Percentiles rank a stretch among this genome's conserved stretches.
Evolutionary conservation across 2,888 invertebrate genomes (phyloP).

Genomic region (Eudemis profundana): DNA sequence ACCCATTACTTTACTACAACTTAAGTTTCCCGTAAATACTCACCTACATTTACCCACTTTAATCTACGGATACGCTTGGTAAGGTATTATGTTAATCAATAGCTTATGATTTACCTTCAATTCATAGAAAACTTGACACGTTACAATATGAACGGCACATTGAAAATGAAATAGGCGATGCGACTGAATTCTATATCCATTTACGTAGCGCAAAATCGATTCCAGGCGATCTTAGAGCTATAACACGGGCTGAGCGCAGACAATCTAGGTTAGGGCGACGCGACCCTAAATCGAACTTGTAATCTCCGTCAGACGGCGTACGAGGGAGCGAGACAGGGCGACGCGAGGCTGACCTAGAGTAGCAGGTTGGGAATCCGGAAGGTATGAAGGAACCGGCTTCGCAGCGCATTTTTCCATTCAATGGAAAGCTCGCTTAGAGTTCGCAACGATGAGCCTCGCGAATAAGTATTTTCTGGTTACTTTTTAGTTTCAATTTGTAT

Average conservation of each 20-base stretch:
- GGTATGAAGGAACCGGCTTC: slow-evolving; percentile 81
- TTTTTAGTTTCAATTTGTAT: background rate
- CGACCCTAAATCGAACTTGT: slow-evolving; percentile 80
- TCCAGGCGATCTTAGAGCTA: slow-evolving; percentile 50
- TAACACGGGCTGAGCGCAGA: slow-evolving; percentile 70
- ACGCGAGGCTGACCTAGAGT: slow-evolving; percentile 75
- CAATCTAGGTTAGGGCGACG: slow-evolving; percentile 83
- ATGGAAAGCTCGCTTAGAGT: slow-evolving; percentile 79
- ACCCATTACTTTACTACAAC: slow-evolving; percentile 9
- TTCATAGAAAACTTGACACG: background rate
- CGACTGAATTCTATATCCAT: slow-evolving; percentile 17
- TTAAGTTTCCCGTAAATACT: background rate
- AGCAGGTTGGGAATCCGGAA: slow-evolving; percentile 85
- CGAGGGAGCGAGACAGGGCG: slow-evolving; percentile 68
- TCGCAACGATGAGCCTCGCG: slow-evolving; percentile 60
- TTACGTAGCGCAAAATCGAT: slow-evolving; percentile 36
- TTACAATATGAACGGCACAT: background rate
- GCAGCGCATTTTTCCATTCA: slow-evolving; percentile 83
- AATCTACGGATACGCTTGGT: background rate
- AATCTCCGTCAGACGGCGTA: slow-evolving; percentile 64
- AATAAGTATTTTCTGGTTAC: background rate
- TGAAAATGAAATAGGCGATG: background rate
- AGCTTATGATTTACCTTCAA: background rate
- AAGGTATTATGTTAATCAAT: background rate
- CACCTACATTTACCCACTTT: background rate